A percentile compares a stretch with the other conserved stretches of the same genome.
Evolutionary conservation across 2,888 invertebrate genomes (phyloP).

Genomic region (Drosophila birchii): DNA sequence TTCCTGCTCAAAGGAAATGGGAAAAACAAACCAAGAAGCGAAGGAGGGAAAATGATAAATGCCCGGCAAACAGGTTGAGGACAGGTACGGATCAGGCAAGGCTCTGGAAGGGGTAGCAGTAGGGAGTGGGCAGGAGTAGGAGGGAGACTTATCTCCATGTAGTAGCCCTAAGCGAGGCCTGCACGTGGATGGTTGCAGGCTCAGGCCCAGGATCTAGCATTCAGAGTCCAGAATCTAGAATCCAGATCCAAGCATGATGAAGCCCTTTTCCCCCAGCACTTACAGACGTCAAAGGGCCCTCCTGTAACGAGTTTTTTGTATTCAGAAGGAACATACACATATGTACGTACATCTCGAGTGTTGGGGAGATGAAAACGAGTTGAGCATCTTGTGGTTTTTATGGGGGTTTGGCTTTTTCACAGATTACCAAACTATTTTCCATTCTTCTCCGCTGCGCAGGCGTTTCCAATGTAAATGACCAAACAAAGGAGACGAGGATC

Average conservation of each 20-base stretch:
- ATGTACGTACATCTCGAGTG: not conserved
- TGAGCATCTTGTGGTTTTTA: conserved; percentile 73
- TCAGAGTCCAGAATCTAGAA: not conserved
- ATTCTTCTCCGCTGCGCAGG: conserved; percentile 49
- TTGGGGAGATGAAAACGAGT: conserved; percentile 59
- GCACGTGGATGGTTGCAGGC: conserved; percentile 63
- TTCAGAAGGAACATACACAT: conserved; percentile 28
- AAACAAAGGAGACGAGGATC: conserved; percentile 53
- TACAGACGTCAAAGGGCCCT: conserved; percentile 60
- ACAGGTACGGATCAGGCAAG: conserved; percentile 59
- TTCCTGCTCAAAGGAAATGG: conserved; percentile 69
- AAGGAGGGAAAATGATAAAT: conserved; percentile 69
- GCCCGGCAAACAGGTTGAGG: conserved; percentile 71
- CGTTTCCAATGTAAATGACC: conserved; percentile 43
- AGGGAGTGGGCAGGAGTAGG: conserved; percentile 14
- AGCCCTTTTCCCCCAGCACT: conserved; percentile 71
- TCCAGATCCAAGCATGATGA: conserved; percentile 58
- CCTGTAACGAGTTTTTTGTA: conserved; percentile 72
- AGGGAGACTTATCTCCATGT: conserved; percentile 55
- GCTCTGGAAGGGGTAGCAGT: conserved; percentile 19
- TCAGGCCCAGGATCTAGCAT: conserved; percentile 23
- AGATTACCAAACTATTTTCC: conserved; percentile 73
- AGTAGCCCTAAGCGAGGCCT: conserved; percentile 68
- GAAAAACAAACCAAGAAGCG: conserved; percentile 62
- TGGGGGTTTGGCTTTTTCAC: conserved; percentile 79